Percentiles rank a stretch among this genome's conserved stretches.
These are phyloP conservation scores for Schizotus pectinicornis DNA, from an alignment of 2,888 invertebrate genomes.

Conservation along the genomic window DNA sequence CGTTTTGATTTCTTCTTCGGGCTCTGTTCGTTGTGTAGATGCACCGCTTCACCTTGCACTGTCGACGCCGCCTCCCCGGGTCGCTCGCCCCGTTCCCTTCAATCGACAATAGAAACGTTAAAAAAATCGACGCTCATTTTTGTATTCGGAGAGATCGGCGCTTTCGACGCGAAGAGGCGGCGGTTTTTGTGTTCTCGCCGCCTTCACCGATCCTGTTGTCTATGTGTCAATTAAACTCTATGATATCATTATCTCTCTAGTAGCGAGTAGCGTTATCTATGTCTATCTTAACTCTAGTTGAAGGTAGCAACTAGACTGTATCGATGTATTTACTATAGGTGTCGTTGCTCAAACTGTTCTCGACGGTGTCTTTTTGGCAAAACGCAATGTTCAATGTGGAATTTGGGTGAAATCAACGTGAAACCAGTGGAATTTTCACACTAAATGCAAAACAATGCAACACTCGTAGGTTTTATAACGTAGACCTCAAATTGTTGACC, in stretches of 20 bases:
- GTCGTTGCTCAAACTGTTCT: constrained; percentile 56
- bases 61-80: background rate
- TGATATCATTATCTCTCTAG: constrained; percentile 48
- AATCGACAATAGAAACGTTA: background rate
- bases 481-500: constrained; percentile 34
- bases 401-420: constrained; percentile 60
- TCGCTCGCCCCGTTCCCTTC: background rate
- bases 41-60: constrained; percentile 35
- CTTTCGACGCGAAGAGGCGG: constrained; percentile 3
- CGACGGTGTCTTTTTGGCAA: constrained; percentile 57
- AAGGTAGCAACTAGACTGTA: constrained; percentile 50
- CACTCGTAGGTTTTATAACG: constrained; percentile 25
- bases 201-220: constrained; percentile 44
- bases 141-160: constrained; percentile 4
- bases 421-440: constrained; percentile 28
- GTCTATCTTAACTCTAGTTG: constrained; percentile 46
- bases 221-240: constrained; percentile 52
- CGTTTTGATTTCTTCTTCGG: constrained; percentile 1
- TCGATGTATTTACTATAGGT: constrained; percentile 56
- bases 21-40: constrained; percentile 15
- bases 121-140: background rate
- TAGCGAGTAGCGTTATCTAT: constrained; percentile 39
- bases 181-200: constrained; percentile 17
- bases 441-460: constrained; percentile 33
- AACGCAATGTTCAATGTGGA: constrained; percentile 58